phyloP scores from a whole-genome alignment of 2,797 vertebrate genomes.

The Sebastes taczanowskii region DNA sequence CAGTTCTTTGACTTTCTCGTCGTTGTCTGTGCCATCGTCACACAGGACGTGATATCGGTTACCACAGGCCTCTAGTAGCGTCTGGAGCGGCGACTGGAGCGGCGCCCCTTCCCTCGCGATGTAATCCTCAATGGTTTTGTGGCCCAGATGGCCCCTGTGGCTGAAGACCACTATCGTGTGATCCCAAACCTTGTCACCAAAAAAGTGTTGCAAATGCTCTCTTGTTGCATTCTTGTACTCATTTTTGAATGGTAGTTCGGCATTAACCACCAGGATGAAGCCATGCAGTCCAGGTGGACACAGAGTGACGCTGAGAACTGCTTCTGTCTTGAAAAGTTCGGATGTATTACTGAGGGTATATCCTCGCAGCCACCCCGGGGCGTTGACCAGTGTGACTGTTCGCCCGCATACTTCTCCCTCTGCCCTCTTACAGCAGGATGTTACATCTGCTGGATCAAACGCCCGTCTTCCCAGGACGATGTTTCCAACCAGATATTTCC shows the following conservation, averaged over 20 bases:
- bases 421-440: background rate
- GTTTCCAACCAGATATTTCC: conserved; percentile 62
- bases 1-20: background rate
- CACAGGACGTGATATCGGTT: conserved; percentile 2
- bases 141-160: background rate
- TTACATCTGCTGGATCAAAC: background rate
- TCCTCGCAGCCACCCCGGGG: conserved; percentile 37
- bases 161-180: conserved; percentile 20
- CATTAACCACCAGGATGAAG: conserved; percentile 9
- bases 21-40: background rate
- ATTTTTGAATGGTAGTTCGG: background rate
- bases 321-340: conserved; percentile 1
- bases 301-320: conserved; percentile 12
- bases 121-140: conserved; percentile 3
- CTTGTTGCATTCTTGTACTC: background rate
- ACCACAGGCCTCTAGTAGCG: background rate
- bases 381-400: conserved; percentile 37
- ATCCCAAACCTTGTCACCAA: conserved; percentile 10
- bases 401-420: background rate
- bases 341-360: conserved; percentile 3
- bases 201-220: background rate
- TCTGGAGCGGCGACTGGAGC: background rate
- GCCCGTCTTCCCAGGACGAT: conserved; percentile 39
- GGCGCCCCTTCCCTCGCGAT: background rate
- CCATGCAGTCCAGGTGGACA: background rate